Conservation (phyloP, 2,888 invertebrate species). For the Phytoseiulus persimilis region DNA sequence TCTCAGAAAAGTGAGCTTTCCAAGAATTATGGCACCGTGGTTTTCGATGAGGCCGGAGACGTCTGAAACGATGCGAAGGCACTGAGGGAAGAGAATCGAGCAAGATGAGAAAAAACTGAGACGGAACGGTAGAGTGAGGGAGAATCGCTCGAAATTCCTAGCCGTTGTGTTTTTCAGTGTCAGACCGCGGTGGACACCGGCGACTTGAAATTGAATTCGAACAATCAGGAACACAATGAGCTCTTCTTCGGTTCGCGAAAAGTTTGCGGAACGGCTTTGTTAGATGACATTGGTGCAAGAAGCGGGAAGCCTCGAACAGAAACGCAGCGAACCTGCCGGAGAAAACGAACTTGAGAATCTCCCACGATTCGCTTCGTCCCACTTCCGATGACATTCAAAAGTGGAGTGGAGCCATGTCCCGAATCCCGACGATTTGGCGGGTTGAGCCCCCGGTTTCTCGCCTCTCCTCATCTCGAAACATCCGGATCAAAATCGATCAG, state of each 20-base stretch:
- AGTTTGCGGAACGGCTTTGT: neutral
- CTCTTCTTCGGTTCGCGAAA: neutral
- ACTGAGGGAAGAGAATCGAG: neutral
- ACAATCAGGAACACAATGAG: neutral
- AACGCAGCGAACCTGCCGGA: too few species aligned
- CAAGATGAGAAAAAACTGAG: neutral
- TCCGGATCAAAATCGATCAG: too few species aligned
- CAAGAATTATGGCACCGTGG: neutral
- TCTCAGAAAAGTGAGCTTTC: neutral
- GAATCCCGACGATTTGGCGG: too few species aligned
- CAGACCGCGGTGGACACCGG: neutral
- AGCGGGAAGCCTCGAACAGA: too few species aligned
- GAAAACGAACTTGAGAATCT: too few species aligned
- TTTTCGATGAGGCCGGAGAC: neutral
- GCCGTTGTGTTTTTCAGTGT: neutral
- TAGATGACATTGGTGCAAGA: too few species aligned
- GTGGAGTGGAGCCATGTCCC: too few species aligned
- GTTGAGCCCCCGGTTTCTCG: too few species aligned
- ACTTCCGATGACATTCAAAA: too few species aligned
- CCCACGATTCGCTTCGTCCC: too few species aligned
- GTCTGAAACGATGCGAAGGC: neutral
- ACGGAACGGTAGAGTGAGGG: neutral
- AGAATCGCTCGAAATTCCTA: neutral
- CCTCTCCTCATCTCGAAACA: too few species aligned
- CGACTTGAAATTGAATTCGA: neutral